Evolutionary conservation across 2,113 vertebrate species (phyloP), one percentile per base, ranked within the genome.

Genomic region (Cercopithecus mona): DNA sequence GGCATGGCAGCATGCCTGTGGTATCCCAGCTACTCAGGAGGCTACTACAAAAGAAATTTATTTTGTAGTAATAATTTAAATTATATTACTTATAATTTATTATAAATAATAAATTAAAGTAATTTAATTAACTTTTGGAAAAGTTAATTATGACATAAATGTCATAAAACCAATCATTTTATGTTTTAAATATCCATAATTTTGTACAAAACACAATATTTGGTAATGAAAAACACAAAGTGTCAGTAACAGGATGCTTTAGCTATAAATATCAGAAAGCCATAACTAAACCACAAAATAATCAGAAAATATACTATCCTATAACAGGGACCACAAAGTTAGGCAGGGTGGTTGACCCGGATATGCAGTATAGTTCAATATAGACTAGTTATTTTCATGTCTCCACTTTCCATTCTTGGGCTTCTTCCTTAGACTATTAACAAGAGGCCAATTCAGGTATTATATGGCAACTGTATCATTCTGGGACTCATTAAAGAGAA

Each of bases 91-190:
- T n/a, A n/a, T n/a, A n/a, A n/a, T n/a, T n/a, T n/a, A n/a, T n/a
- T n/a, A n/a, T n/a, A n/a, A n/a, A n/a, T n/a, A n/a, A n/a, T n/a
- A n/a, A n/a, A n/a, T n/a, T n/a, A n/a, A n/a, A n/a, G n/a, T n/a
- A n/a, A n/a, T n/a, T n/a, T n/a, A n/a, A n/a, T n/a, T n/a, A n/a
- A n/a, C n/a, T n/a, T n/a, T n/a, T 78, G 32, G 66, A 87, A 78
- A 66, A 73, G 23, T 73, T 4, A 86, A 52, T 14, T 45, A 43
- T 64, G 43, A 92, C 12, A 78, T 17, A 64, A 14, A 64, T 72
- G 23, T 52, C 66, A 82, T 83, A 93, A 96, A 96, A 84, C 13
- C 45, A 96, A 75, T 52, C 79, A 84, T 84, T 43, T 84, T 88
- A n/a, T 30, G 38, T 83, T 92, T 83, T 79, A 79, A 92, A 88